A percentile compares a stretch with the other conserved stretches of the same genome.
These are phyloP conservation scores for Gobio gobio DNA, from an alignment of 2,113 vertebrate genomes.

Conservation along the genomic window DNA sequence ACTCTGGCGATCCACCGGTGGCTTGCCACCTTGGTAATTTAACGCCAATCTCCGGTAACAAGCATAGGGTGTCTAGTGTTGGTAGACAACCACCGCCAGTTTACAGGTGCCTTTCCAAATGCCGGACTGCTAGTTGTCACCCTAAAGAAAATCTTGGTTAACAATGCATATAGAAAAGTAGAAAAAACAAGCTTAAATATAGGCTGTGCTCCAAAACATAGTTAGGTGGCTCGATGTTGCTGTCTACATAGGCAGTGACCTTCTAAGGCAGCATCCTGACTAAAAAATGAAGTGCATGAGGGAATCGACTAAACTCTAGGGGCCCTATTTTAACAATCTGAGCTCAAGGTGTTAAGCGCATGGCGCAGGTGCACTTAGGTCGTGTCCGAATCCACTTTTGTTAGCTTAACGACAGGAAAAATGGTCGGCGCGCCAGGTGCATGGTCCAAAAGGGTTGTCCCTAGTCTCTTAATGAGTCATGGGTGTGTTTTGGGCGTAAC, in stretches of 20 bases:
- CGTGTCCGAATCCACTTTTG: no score
- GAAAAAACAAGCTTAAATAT: slow-evolving; percentile 14
- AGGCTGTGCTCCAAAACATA: background rate
- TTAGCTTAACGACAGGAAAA: no score
- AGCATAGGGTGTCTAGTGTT: background rate
- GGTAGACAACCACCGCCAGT: background rate
- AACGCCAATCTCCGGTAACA: background rate
- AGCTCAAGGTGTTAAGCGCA: no score
- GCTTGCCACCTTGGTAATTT: slow-evolving; percentile 10
- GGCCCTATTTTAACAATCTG: no score
- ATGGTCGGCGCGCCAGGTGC: no score
- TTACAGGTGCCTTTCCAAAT: background rate
- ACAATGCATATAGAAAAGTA: background rate
- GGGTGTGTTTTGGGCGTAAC: no score
- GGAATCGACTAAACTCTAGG: background rate
- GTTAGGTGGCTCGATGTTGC: background rate
- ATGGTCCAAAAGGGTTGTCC: no score
- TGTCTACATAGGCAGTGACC: background rate
- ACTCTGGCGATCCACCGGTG: background rate
- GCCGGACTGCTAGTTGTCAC: background rate
- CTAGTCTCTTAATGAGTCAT: no score
- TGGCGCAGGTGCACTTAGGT: no score
- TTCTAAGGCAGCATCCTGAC: background rate
- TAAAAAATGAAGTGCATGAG: background rate
- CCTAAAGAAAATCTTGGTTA: background rate